Conservation (phyloP, 1,140 invertebrate genomes). For the Probaryconus sp. region DNA sequence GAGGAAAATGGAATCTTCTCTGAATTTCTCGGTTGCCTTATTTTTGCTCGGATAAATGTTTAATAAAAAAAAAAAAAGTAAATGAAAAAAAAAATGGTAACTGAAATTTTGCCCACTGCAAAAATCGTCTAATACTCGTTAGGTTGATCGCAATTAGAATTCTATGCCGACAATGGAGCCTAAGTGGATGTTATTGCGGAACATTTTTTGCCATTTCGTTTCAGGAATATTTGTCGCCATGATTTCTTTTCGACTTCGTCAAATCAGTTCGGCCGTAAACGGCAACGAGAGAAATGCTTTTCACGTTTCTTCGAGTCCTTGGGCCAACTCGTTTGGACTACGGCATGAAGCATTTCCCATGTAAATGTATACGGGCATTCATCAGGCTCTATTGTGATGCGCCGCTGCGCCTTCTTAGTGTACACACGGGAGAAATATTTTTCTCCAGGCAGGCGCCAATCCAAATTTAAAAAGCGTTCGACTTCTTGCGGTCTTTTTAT, state of each 20-base stretch:
- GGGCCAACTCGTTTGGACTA: slow-evolving; percentile 62
- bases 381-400: slow-evolving; percentile 75
- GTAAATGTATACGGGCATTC: slow-evolving; percentile 77
- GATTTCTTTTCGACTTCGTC: slow-evolving; percentile 51
- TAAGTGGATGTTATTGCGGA: slow-evolving; percentile 25
- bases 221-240: slow-evolving; percentile 41
- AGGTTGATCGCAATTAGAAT: slow-evolving; percentile 29
- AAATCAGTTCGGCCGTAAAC: slow-evolving; percentile 50
- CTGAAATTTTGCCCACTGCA: too few species aligned
- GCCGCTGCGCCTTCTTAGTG: slow-evolving; percentile 59
- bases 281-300: slow-evolving; percentile 62
- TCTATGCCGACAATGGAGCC: neutral
- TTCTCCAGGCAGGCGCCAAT: slow-evolving; percentile 58
- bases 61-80: too few species aligned
- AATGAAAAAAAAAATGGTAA: too few species aligned
- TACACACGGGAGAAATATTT: slow-evolving; percentile 72
- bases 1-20: too few species aligned
- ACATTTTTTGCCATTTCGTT: slow-evolving; percentile 15
- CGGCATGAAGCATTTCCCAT: slow-evolving; percentile 71
- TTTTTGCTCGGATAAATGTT: too few species aligned
- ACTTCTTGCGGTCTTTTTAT: slow-evolving; percentile 51
- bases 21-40: too few species aligned
- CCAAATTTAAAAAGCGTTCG: slow-evolving; percentile 61
- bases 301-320: slow-evolving; percentile 64
- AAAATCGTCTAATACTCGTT: too few species aligned